Base-by-base conservation (phyloP, 2,888 invertebrate genomes). In the Latrodectus elegans region DNA sequence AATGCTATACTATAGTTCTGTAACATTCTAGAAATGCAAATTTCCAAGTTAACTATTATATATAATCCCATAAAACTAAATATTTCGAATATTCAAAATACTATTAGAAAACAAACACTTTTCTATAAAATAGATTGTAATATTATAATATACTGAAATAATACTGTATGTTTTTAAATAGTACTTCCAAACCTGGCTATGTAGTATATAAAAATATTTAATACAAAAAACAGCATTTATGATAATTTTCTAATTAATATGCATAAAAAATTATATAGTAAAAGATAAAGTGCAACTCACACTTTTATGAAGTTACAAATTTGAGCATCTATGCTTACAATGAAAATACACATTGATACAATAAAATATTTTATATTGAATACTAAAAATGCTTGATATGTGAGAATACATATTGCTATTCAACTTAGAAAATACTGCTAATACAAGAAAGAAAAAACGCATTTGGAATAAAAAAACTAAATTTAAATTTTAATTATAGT, bases 141-240 rank as follows among this genome's bases (percentile, higher is more conserved):
- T 65, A 49, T 65, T 49, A 76, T 65, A 76, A 64, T 49, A 65
- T 65, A 71, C 53, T 64, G 70, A 80, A 64, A 80, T 72, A 60
- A 80, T 72, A 65, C 72, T 64, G 68, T 51, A 14, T 17, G 64
- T 64, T 65, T n/a, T 14, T 72, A 72, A 38, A 38, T 17, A 72
- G 72, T 67, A 52, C 49, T 72, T 17, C 15, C 12, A 72, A 71
- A 22, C 77, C 53, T 60, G 49, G 71, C 80, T 80, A 80, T 15
- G 72, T 80, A 72, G 80, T 78, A 67, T 77, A 80, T 22, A 80
- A 80, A 80, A 80, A 80, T 80, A 80, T 72, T 55, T 17, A 71
- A 80, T 51, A 49, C 60, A 64, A 80, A 80, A 80, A 60, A 60
- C 80, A 80, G 72, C 72, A 72, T 51, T 49, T 72, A 71, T 64